Evolutionary conservation across 1,140 invertebrate genomes (phyloP), one percentile per base, ranked within the genome.

Genomic region (Hermatobates lingyangjiaoensis): DNA sequence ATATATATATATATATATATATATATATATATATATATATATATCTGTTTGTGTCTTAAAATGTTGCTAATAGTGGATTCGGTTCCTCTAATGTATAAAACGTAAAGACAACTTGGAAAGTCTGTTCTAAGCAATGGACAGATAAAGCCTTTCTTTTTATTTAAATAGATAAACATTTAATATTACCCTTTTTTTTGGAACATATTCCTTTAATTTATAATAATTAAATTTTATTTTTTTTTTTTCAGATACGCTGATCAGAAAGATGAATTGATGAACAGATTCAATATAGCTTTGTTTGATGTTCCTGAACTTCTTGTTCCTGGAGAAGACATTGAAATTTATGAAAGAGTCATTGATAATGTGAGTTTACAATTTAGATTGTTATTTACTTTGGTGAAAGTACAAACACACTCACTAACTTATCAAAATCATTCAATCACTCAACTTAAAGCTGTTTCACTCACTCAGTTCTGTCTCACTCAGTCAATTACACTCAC

Each of bases 291-390:
- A 3, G 73, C 74, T 1, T 59, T 70, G 3, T 68, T 65, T 46
- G 73, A 81, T 59, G 71, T 75, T 5, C 74, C 77, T 0, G 80
- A 83, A 64, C 56, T 84, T 48, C 39, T 73, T 18, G 68, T 71
- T 21, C 58, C 64, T 38, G 69, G 69, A 27, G 71, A 77, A 15
- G 77, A 80, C 50, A 53, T 57, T 7, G 64, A 68, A 42, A 53
- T 51, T 15, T 68, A 60, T 51, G 49, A 63, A 28, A 57, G 68
- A 53, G 62, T 71, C 45, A 64, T 67, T 61, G 59, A 58, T 10
- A 60, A 66, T 57, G 72, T 76, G 60, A 66, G 67, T 68, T n/a
- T n/a, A n/a, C n/a, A n/a, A n/a, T n/a, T n/a, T n/a, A n/a, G n/a
- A n/a, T n/a, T n/a, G n/a, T n/a, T n/a, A n/a, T n/a, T n/a, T n/a